Conservation (phyloP, 2,113 vertebrate genomes). For the Toxotes chatareus region DNA sequence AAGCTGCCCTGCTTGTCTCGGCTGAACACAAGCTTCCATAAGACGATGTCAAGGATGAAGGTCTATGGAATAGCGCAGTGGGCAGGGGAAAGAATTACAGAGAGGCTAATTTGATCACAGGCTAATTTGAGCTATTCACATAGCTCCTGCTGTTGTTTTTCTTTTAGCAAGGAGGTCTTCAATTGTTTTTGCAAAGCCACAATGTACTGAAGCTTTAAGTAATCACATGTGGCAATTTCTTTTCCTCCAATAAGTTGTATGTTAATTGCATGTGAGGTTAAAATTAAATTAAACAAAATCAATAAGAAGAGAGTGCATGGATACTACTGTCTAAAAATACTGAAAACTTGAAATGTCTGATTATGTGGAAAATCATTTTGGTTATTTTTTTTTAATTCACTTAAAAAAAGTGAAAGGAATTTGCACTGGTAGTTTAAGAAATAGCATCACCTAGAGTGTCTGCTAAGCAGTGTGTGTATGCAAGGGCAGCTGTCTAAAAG, state of each 20-base stretch:
- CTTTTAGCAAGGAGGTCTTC: conserved; percentile 33
- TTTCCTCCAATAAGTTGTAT: conserved; percentile 36
- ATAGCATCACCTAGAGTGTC: conserved; percentile 19
- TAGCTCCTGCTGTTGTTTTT: conserved; percentile 46
- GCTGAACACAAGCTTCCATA: conserved; percentile 99
- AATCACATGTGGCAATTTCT: conserved; percentile 19
- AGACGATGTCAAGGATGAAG: conserved; percentile 98
- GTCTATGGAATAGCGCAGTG: conserved; percentile 93
- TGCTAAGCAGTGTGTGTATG: conserved; percentile 49
- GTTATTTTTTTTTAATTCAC: conserved; percentile 9
- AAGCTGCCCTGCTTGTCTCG: conserved; percentile 95
- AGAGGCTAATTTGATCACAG: conserved; percentile 86
- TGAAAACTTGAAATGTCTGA: conserved; percentile 1
- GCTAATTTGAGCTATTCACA: conserved; percentile 80
- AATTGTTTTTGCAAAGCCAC: conserved; percentile 43
- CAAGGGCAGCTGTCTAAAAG: conserved; percentile 46
- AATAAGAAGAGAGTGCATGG: conserved; percentile 29
- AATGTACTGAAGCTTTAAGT: conserved; percentile 23
- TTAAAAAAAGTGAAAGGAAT: conserved; percentile 28
- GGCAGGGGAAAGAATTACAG: conserved; percentile 88
- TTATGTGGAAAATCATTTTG: conserved; percentile 3
- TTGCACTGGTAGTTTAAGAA: conserved; percentile 18
- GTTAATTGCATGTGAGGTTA: conserved; percentile 56
- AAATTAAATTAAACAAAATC: conserved; percentile 22
- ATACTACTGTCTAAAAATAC: conserved; percentile 16